A percentile compares a stretch with the other conserved stretches of the same genome.
phyloP scores from a whole-genome alignment of 2,113 vertebrate species.

The Cervus canadensis region DNA sequence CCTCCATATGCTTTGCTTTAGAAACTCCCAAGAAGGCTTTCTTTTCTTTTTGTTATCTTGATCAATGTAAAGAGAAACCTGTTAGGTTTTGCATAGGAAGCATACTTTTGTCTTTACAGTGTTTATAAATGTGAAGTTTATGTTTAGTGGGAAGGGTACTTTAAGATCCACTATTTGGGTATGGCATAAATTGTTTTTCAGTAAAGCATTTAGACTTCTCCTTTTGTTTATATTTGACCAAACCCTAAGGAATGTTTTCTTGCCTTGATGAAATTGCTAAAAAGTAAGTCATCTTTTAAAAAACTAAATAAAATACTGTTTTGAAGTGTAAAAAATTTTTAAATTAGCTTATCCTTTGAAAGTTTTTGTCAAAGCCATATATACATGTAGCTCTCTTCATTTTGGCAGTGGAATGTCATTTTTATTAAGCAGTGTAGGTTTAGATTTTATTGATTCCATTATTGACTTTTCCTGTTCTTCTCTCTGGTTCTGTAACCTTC shows the following conservation, averaged over 20 bases:
- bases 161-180: background rate
- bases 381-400: slow-evolving; percentile 18
- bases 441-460: slow-evolving; percentile 44
- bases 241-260: background rate
- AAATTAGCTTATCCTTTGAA: slow-evolving; percentile 16
- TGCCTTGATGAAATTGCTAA: background rate
- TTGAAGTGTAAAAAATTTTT: slow-evolving; percentile 4
- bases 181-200: background rate
- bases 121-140: background rate
- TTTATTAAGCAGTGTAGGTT: slow-evolving; percentile 34
- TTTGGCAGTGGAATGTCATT: background rate
- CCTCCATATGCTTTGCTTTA: slow-evolving; percentile 57
- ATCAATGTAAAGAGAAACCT: slow-evolving; percentile 10
- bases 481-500: background rate
- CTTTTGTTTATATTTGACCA: background rate
- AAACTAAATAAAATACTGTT: background rate
- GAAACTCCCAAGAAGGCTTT: slow-evolving; percentile 20
- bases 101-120: slow-evolving; percentile 30
- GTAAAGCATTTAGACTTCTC: background rate
- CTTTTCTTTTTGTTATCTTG: slow-evolving; percentile 42
- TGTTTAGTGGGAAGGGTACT: background rate
- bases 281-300: background rate
- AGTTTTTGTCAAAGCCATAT: background rate
- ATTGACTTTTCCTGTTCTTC: background rate
- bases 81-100: slow-evolving; percentile 33